Percentiles rank a stretch among this genome's conserved stretches.
phyloP scores from a whole-genome alignment of 2,113 vertebrate species.

The Ochotona princeps region DNA sequence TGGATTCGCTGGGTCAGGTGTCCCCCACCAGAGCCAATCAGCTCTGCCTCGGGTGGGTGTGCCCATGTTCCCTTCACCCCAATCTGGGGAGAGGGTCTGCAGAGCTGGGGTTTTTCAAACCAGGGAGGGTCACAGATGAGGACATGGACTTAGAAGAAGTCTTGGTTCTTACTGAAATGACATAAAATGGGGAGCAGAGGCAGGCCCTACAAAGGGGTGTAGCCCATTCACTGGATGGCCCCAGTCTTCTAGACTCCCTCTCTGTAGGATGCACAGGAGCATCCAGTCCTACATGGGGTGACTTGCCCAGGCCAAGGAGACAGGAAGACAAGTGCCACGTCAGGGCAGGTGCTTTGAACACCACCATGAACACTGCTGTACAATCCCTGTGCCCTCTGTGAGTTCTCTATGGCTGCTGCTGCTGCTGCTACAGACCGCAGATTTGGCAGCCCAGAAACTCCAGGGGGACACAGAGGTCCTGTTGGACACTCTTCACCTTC shows the following conservation, averaged over 20 bases:
- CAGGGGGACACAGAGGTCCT: not conserved
- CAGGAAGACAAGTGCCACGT: not conserved
- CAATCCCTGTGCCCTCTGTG: not conserved
- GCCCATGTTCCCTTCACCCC: too few relatives aligned
- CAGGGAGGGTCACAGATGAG: not conserved
- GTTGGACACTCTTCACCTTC: not conserved
- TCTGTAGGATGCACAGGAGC: not conserved
- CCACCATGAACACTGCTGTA: too few relatives aligned
- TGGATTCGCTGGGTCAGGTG: constrained; percentile 65
- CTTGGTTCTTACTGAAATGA: not conserved
- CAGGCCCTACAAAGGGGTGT: not conserved
- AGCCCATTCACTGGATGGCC: not conserved
- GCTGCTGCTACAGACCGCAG: too few relatives aligned
- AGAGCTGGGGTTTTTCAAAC: constrained; percentile 9
- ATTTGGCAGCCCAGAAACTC: not conserved
- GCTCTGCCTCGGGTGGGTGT: not conserved
- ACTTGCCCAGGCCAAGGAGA: not conserved
- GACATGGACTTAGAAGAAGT: not conserved
- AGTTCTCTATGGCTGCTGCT: not conserved
- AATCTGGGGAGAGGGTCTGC: not conserved
- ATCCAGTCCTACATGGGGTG: too few relatives aligned
- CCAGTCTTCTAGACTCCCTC: not conserved
- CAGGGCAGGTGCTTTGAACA: not conserved
- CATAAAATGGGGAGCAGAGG: not conserved
- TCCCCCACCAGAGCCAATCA: constrained; percentile 48